Conservation (phyloP, 2,113 vertebrate species). For the Prionailurus viverrinus region DNA sequence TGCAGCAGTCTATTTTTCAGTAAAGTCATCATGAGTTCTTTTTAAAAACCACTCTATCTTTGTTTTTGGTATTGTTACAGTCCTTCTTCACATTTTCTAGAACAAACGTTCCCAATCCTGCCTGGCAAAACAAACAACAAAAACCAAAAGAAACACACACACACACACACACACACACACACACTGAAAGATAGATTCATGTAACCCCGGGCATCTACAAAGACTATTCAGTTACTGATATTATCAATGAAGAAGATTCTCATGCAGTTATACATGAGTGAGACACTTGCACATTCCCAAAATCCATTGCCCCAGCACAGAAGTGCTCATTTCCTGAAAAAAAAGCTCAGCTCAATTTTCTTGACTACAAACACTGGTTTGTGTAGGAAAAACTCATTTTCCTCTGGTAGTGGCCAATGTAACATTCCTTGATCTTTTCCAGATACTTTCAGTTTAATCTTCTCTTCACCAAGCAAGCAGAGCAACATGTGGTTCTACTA, state of each 20-base stretch:
- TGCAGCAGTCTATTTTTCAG: conserved; percentile 93
- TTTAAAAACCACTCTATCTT: no score
- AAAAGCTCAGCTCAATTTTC: conserved; percentile 91
- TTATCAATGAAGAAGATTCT: conserved; percentile 93
- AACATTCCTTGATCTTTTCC: conserved; percentile 93
- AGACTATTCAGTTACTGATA: conserved; percentile 91
- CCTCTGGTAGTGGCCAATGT: conserved; percentile 92
- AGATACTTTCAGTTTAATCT: conserved; percentile 93
- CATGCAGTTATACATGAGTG: conserved; percentile 92
- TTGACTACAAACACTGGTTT: conserved; percentile 93
- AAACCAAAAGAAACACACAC: no score
- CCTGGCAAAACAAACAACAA: no score
- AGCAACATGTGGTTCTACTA: conserved; percentile 93
- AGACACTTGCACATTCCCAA: conserved; percentile 92
- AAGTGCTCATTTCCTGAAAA: conserved; percentile 90
- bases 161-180: no score
- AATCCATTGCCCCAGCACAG: conserved; percentile 90
- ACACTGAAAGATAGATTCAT: conserved; percentile 88
- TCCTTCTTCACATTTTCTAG: no score
- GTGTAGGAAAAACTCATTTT: conserved; percentile 91
- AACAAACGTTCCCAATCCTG: no score
- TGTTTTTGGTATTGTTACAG: no score
- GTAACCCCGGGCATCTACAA: conserved; percentile 91
- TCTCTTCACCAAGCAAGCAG: conserved; percentile 92
- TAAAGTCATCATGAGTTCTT: conserved; percentile 90